phyloP scores from a whole-genome alignment of 2,113 vertebrate genomes.

The Lamprotornis superbus region DNA sequence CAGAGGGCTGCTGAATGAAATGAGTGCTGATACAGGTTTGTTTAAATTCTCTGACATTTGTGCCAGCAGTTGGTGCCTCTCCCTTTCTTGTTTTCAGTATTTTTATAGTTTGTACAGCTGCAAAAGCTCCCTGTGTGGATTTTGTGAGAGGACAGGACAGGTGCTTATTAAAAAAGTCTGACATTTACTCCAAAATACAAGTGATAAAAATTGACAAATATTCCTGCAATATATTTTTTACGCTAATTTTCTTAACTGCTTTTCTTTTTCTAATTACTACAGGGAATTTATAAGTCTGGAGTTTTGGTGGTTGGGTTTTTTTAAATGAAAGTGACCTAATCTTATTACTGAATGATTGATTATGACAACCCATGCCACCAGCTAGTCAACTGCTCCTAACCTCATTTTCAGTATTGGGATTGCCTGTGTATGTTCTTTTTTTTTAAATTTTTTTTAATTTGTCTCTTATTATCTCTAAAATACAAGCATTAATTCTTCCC shows the following conservation, averaged over 20 bases:
- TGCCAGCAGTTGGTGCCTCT: background rate
- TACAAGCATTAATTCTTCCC: background rate
- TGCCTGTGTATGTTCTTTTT: background rate
- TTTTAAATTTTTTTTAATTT: background rate
- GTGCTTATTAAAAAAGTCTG: background rate
- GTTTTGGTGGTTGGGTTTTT: background rate
- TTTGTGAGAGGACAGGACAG: background rate
- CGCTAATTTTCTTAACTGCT: background rate
- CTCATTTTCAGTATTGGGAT: background rate
- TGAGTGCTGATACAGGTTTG: constrained; percentile 85
- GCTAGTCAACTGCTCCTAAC: background rate
- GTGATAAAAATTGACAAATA: background rate
- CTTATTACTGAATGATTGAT: background rate
- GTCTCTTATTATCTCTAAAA: background rate
- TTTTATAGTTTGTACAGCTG: background rate
- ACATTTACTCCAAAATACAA: background rate
- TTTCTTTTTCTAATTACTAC: background rate
- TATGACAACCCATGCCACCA: background rate
- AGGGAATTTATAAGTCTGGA: background rate
- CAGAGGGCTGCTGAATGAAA: constrained; percentile 79
- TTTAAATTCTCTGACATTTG: constrained; percentile 9
- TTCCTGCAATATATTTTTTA: background rate
- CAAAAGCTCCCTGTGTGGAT: background rate
- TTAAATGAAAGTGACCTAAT: background rate
- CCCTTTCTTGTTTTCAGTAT: background rate